Base-by-base conservation (phyloP, 2,797 vertebrate genomes). In the Brachymystax lenok region DNA sequence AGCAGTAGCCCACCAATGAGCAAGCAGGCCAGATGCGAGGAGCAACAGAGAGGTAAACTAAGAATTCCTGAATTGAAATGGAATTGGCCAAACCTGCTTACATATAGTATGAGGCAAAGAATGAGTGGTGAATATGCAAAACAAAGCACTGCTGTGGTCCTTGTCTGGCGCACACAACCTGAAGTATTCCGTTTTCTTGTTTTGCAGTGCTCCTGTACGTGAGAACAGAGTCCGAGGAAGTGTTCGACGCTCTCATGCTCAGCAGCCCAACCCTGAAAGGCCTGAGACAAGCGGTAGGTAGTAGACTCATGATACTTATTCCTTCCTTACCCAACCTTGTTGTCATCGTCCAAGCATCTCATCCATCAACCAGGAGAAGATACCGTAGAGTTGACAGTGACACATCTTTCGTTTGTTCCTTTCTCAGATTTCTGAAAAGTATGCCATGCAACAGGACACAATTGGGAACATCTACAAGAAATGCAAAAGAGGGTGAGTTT, bases 381-480 rank as follows among this genome's bases (percentile, higher is more conserved):
- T n/a, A 21, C 59, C 5, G n/a, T 50, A n/a, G 13, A 46, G 19
- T 14, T 35, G 30, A 46, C 12, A 28, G 35, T 71, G 14, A 52
- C 46, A 27, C 83, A 0, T 84, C 73, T 28, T 70, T 84, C 79
- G 79, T 27, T n/a, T 72, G 3, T 13, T 73, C 27, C 52, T 14
- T 79, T 75, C 91, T 93, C 92, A 99, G 98, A 97, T 99, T 92
- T 99, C 98, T 87, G 96, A 99, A 92, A 99, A 99, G 90, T 99
- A 99, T 0, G 95, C 96, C 56, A 88, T 99, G 86, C 96, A 96
- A 61, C 96, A 95, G 88, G 96, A 98, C 89, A 96, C 95, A 88
- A 98, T 99, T 88, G 95, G 94, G 87, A 99, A 96, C 95, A 96
- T 99, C 91, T 99, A 96, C 94, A 99, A 99, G 89, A 99, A 98